Percentiles rank a stretch among this genome's conserved stretches.
Evolutionary conservation across 2,113 vertebrate genomes (phyloP).

Genomic region (Microtus ochrogaster): DNA sequence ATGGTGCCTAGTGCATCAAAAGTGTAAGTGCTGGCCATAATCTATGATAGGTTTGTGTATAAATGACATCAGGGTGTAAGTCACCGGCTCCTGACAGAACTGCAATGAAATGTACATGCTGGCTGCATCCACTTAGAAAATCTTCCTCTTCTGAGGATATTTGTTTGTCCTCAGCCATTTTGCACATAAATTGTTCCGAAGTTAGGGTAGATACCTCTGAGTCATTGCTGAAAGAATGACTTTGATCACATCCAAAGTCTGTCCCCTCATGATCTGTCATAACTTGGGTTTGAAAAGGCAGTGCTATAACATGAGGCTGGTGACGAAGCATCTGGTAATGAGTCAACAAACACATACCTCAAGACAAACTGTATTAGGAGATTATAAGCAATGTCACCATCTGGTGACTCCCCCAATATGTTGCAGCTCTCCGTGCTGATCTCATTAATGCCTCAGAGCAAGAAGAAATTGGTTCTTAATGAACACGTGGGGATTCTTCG

Average conservation of each 20-base stretch:
- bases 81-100: conserved; percentile 32
- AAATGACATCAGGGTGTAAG: conserved; percentile 35
- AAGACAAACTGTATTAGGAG: conserved; percentile 57
- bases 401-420: conserved; percentile 50
- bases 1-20: not conserved
- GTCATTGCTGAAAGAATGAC: conserved; percentile 18
- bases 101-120: conserved; percentile 64
- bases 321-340: conserved; percentile 45
- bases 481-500: conserved; percentile 39
- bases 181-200: conserved; percentile 71
- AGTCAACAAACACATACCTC: conserved; percentile 47
- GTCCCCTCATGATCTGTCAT: conserved; percentile 1
- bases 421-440: conserved; percentile 53
- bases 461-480: conserved; percentile 49
- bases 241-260: conserved; percentile 53
- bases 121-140: conserved; percentile 61
- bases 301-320: conserved; percentile 6
- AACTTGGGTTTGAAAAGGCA: conserved; percentile 6
- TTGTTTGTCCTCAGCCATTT: conserved; percentile 67
- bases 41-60: conserved; percentile 58
- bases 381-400: conserved; percentile 72
- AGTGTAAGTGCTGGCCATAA: conserved; percentile 40
- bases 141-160: conserved; percentile 59
- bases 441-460: conserved; percentile 64
- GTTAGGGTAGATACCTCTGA: conserved; percentile 46